Evolutionary conservation across 2,113 vertebrate genomes (phyloP), one percentile per base, ranked within the genome.

Genomic region (Zosterops pallidus): DNA sequence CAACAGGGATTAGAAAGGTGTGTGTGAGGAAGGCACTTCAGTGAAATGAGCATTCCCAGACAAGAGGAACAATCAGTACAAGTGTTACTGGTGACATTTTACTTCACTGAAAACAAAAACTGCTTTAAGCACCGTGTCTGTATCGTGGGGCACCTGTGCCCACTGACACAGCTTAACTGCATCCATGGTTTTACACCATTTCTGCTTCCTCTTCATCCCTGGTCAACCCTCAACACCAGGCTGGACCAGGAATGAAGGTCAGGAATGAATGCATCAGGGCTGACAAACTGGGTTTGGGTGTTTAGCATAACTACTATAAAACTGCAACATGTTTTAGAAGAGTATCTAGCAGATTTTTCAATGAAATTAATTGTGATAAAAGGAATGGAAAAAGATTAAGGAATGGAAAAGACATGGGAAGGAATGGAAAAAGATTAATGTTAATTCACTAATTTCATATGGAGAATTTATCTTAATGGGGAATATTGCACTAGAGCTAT

Each of bases 61-160:
- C 18, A 44, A 46, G 5, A 50, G 52, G 17, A 67, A 35, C 39
- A 33, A 71, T 28, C 52, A 46, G 39, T 15, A 39, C 11, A 37
- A 70, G 10, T 25, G 23, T 55, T 42, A 41, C 35, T 3, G 6
- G 28, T 23, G 19, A 19, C 5, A 33, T 14, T 16, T 37, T 28
- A 20, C 13, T 23, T 37, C 7, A 22, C 0, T 55, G 55, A 65
- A 77, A 90, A 83, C 13, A 44, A 42, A 90, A 74, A 1, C 16
- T 49, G 44, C 21, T 44, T 55, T 59, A 39, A 76, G 53, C 35
- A n/a, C 19, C 0, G 0, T 49, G 29, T 42, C 12, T 53, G 10
- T 6, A 0, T n/a, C 1, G 0, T 9, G 28, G 20, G 6, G 8
- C 15, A 28, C 17, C 57, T 50, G 59, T 25, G 64, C 25, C 80